Conservation (phyloP, 2,888 invertebrate genomes). For the Microctonus aethiopoides region DNA sequence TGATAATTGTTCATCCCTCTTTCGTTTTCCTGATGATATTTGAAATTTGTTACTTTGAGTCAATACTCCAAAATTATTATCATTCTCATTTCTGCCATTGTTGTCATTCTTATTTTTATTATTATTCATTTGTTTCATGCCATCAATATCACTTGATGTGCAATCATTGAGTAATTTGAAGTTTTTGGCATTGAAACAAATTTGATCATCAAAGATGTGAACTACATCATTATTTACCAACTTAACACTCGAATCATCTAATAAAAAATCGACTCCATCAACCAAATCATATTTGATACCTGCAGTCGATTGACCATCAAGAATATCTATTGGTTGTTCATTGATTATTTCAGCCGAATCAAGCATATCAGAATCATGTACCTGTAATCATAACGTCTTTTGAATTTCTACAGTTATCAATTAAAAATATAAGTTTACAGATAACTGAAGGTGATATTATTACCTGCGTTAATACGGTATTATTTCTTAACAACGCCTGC, state of each 20-base stretch:
- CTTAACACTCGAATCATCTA: constrained; percentile 56
- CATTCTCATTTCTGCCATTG: not conserved
- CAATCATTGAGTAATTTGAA: constrained; percentile 53
- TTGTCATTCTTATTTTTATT: not conserved
- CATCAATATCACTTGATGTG: constrained; percentile 50
- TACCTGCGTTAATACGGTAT: constrained; percentile 59
- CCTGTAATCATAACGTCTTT: not conserved
- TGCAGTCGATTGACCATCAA: constrained; percentile 53
- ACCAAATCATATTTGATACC: constrained; percentile 54
- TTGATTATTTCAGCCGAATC: constrained; percentile 20
- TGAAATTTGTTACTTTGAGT: constrained; percentile 35
- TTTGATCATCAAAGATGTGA: constrained; percentile 54
- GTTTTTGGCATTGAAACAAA: constrained; percentile 54
- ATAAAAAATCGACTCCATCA: constrained; percentile 52
- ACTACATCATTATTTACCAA: constrained; percentile 52
- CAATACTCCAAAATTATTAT: constrained; percentile 33
- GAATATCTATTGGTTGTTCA: constrained; percentile 51
- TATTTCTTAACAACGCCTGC: constrained; percentile 54
- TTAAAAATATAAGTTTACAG: not conserved
- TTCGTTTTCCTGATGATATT: constrained; percentile 54
- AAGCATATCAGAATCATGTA: not conserved
- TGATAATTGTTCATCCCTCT: constrained; percentile 52
- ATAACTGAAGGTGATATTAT: not conserved
- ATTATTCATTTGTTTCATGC: not conserved
- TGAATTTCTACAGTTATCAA: not conserved